Conservation (phyloP, 2,888 invertebrate species). For the Pyrgus malvae region DNA sequence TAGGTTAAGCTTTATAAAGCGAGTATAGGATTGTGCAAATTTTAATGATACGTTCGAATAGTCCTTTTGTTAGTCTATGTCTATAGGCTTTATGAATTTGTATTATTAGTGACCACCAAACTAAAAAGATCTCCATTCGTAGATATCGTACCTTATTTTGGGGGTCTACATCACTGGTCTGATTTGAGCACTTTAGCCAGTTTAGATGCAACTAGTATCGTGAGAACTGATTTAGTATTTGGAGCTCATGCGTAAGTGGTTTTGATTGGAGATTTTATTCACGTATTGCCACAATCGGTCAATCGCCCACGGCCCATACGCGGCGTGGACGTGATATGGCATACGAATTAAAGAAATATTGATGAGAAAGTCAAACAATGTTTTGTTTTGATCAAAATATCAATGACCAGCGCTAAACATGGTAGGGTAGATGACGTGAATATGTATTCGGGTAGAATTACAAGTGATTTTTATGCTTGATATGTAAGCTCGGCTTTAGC, state of each 20-base stretch:
- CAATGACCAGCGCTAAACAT: constrained; percentile 32
- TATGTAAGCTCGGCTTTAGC: constrained; percentile 18
- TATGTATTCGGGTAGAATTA: constrained; percentile 22
- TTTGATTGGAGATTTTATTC: constrained; percentile 33
- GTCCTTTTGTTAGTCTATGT: constrained; percentile 11
- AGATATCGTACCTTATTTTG: background rate
- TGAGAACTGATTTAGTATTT: background rate
- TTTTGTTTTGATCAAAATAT: constrained; percentile 42
- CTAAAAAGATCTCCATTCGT: constrained; percentile 2
- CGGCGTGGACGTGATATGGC: constrained; percentile 32
- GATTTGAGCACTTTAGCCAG: background rate
- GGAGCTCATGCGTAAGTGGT: constrained; percentile 4
- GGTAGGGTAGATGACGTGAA: constrained; percentile 20
- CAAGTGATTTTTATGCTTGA: constrained; percentile 24
- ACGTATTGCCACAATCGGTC: constrained; percentile 40
- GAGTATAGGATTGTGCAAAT: constrained; percentile 4
- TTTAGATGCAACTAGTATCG: background rate
- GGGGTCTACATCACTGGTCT: constrained; percentile 8
- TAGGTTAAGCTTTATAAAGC: background rate
- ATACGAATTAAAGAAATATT: constrained; percentile 30
- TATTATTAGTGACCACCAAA: constrained; percentile 13
- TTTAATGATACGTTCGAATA: constrained; percentile 3
- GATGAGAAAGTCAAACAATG: constrained; percentile 36
- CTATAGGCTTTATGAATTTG: constrained; percentile 17
- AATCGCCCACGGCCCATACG: constrained; percentile 41